Evolutionary conservation across 2,113 vertebrate genomes (phyloP), one percentile per base, ranked within the genome.

Genomic region (Pyrgilauda ruficollis): DNA sequence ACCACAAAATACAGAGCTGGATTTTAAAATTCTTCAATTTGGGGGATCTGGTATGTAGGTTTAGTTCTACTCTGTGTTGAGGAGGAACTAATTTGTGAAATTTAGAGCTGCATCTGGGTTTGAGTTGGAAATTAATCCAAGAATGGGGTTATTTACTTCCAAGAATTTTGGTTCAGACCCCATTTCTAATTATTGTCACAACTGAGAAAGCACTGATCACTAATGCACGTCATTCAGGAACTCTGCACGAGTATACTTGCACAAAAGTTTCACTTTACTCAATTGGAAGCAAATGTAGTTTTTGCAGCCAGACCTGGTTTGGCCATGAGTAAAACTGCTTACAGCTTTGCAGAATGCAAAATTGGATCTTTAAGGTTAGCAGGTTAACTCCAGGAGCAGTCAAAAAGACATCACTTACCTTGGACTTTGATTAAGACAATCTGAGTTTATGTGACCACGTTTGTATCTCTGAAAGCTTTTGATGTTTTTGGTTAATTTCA

Each of bases 21-120:
- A 86, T 93, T 93, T 90, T 61, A 63, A 94, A 93, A 92, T 78
- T 72, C 61, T 82, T 91, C 80, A 87, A 72, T 93, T 75, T 63
- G 23, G 20, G 61, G 31, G 37, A 86, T 78, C 79, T 92, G 85
- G 49, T 92, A 55, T 86, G 72, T 89, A 86, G 76, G 44, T 93
- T 94, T 78, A 74, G 61, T 90, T 94, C 64, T 93, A 74, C 68
- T 80, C 10, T 53, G 79, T 86, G 66, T 86, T 76, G 64, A 72
- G 26, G 22, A 49, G 24, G 56, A 67, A 74, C 39, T 93, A 52
- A 83, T 88, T 90, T 94, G 76, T 88, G 68, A 96, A 78, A 95
- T 88, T 86, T 70, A 88, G 90, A 88, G 22, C 44, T 88, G n/a
- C 79, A 93, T 86, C 82, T 94, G 83, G 47, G 31, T 92, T 96